Percentiles rank a stretch among this genome's conserved stretches.
These are phyloP conservation scores for Microtus ochrogaster DNA, from an alignment of 2,113 vertebrate genomes.

Conservation along the genomic window DNA sequence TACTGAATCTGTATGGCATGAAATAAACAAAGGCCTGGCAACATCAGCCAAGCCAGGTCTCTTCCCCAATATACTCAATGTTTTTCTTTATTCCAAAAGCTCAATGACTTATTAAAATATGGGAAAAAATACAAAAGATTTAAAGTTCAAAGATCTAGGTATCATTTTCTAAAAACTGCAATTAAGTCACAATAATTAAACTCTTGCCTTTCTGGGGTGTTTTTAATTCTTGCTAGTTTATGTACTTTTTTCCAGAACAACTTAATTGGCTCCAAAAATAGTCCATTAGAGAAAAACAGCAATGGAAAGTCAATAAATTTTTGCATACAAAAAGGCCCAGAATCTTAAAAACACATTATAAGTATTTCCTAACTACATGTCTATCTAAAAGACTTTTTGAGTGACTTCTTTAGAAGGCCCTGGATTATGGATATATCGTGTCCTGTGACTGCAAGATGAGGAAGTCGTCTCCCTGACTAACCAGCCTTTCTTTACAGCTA, in stretches of 20 bases:
- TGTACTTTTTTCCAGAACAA: slow-evolving; percentile 31
- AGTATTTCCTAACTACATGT: neutral
- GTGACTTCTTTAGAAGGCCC: slow-evolving; percentile 16
- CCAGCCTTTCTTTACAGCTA: neutral
- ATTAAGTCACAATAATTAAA: slow-evolving; percentile 59
- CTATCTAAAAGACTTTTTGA: neutral
- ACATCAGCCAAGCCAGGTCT: neutral
- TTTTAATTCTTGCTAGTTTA: neutral
- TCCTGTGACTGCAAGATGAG: neutral
- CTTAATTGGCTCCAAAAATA: slow-evolving; percentile 54
- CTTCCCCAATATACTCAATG: neutral
- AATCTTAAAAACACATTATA: slow-evolving; percentile 6
- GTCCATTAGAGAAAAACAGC: slow-evolving; percentile 13
- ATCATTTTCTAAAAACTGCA: neutral
- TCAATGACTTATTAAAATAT: neutral
- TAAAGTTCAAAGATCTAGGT: neutral
- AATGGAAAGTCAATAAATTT: slow-evolving; percentile 49
- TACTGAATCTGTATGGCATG: neutral
- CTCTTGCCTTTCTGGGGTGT: neutral
- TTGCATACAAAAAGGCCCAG: neutral
- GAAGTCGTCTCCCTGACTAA: neutral
- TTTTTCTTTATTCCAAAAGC: neutral
- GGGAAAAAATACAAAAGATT: neutral
- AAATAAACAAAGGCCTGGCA: neutral
- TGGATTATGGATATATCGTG: neutral